phyloP scores from a whole-genome alignment of 2,797 vertebrate species.

The Falco rusticolus region DNA sequence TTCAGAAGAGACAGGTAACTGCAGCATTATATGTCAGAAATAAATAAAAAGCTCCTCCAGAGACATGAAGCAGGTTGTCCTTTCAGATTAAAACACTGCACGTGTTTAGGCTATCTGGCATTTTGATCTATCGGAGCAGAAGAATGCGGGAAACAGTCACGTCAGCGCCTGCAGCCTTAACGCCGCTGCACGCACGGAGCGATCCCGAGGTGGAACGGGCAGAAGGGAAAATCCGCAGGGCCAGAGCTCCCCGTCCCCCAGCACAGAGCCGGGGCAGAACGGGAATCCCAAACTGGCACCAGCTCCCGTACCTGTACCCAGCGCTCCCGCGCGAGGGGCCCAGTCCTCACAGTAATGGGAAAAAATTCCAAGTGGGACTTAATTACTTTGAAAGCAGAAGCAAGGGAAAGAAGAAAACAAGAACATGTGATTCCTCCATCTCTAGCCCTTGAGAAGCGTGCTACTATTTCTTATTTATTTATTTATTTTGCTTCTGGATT shows the following conservation, averaged over 20 bases:
- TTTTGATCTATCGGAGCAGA: background rate
- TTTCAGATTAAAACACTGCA: background rate
- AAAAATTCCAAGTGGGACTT: background rate
- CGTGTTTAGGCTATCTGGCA: background rate
- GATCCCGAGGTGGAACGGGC: background rate
- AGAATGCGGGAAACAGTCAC: background rate
- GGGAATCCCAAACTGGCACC: background rate
- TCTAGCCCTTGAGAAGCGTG: background rate
- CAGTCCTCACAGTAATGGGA: rapidly evolving
- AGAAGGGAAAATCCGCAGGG: background rate
- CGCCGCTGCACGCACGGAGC: background rate
- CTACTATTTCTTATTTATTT: background rate
- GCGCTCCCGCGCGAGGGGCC: rapidly evolving
- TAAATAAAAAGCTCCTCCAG: background rate
- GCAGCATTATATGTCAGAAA: background rate
- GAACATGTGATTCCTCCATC: background rate
- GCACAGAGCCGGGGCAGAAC: background rate
- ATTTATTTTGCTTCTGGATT: background rate
- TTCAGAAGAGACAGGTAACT: background rate
- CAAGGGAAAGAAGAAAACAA: background rate
- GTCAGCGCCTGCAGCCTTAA: background rate
- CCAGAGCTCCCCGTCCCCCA: background rate
- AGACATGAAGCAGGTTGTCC: background rate
- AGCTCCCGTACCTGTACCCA: background rate
- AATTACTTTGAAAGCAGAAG: background rate